Evolutionary conservation across 2,888 invertebrate genomes (phyloP).

Genomic region (Eupelmus urozonus): DNA sequence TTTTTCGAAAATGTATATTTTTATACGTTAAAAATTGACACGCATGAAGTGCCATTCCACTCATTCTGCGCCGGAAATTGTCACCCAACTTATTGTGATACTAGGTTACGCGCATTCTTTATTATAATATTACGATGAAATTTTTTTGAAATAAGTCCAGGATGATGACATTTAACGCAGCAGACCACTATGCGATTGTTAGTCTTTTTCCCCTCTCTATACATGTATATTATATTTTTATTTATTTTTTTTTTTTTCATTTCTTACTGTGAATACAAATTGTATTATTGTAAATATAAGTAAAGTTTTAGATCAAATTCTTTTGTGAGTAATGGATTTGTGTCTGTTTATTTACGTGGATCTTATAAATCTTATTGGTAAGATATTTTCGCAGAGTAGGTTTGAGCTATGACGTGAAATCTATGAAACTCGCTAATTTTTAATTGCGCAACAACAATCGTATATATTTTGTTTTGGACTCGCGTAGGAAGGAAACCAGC

Average conservation of each 20-base stretch:
- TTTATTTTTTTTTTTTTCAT: conserved; percentile 58
- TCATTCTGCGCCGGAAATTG: conserved; percentile 70
- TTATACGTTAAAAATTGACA: conserved; percentile 69
- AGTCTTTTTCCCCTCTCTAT: conserved; percentile 58
- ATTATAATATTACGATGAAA: conserved; percentile 65
- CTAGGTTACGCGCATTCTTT: conserved; percentile 72
- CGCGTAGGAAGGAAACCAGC: conserved; percentile 57
- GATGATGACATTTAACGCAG: conserved; percentile 64
- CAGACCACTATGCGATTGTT: conserved; percentile 66
- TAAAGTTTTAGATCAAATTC: conserved; percentile 64
- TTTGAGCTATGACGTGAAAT: conserved; percentile 74
- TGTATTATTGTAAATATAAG: conserved; percentile 69
- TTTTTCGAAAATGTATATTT: conserved; percentile 66
- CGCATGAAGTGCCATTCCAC: conserved; percentile 74
- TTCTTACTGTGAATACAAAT: conserved; percentile 66
- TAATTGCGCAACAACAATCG: conserved; percentile 67
- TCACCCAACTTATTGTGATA: conserved; percentile 73
- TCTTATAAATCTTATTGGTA: background rate
- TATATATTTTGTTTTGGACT: conserved; percentile 62
- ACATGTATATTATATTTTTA: conserved; percentile 60
- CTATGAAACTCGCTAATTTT: conserved; percentile 67
- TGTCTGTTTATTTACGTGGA: conserved; percentile 33
- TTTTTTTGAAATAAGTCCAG: conserved; percentile 55
- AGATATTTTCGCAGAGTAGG: conserved; percentile 50
- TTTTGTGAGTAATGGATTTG: conserved; percentile 42